Percentiles rank a stretch among this genome's conserved stretches.
These are phyloP conservation scores for Tenrec ecaudatus DNA, from an alignment of 2,113 vertebrate genomes.

Conservation along the genomic window DNA sequence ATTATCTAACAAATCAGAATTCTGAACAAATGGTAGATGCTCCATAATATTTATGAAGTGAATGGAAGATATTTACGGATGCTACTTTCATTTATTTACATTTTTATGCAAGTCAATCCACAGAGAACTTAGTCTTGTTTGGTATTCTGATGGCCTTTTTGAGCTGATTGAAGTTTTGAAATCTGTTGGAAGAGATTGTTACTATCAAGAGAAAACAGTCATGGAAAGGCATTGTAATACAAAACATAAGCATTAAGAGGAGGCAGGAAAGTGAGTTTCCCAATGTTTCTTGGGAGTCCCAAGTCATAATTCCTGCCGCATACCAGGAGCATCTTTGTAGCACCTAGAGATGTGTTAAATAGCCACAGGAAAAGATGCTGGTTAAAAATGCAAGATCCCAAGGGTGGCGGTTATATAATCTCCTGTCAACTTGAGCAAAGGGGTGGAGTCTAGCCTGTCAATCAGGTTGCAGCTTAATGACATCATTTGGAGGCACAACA, in stretches of 20 bases:
- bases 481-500: no score
- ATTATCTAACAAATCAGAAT: neutral
- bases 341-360: neutral
- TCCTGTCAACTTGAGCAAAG: no score
- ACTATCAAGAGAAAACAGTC: neutral
- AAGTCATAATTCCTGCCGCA: neutral
- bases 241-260: neutral
- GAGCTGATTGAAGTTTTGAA: neutral
- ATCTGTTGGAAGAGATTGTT: no score
- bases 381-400: neutral
- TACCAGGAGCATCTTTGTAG: no score
- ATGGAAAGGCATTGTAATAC: fast-evolving
- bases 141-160: neutral
- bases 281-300: neutral
- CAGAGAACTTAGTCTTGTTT: neutral
- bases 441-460: no score
- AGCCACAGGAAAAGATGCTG: fast-evolving
- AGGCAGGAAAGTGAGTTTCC: neutral
- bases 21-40: no score
- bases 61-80: neutral
- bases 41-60: neutral
- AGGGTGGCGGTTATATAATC: no score
- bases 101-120: no score
- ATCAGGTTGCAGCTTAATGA: no score
- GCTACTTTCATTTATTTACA: no score